Conservation (phyloP, 2,113 vertebrate species). For the Laterallus jamaicensis region DNA sequence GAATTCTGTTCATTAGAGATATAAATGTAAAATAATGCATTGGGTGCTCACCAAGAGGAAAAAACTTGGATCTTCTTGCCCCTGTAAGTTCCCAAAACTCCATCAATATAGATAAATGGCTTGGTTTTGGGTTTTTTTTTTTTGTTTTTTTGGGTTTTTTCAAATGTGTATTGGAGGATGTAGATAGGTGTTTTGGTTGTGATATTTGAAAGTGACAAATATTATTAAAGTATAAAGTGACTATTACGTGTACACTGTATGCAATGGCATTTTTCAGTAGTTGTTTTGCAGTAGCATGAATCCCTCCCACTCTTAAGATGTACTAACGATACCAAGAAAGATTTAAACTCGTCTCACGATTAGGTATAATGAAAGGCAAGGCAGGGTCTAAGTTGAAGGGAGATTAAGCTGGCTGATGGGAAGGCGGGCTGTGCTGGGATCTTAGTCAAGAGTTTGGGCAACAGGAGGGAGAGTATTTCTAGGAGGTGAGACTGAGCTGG, state of each 20-base stretch:
- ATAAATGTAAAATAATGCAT: not conserved
- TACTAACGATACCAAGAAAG: not conserved
- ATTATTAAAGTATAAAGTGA: not conserved
- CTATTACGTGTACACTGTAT: not conserved
- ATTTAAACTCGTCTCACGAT: rapidly evolving
- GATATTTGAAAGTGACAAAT: not conserved
- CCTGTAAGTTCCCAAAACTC: not conserved
- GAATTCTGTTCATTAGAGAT: not conserved
- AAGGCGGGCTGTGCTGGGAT: not conserved
- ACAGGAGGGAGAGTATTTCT: not conserved
- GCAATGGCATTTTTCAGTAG: not conserved
- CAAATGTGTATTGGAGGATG: not conserved
- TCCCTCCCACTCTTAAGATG: not conserved
- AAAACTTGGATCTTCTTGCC: not conserved
- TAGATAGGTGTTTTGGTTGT: not conserved
- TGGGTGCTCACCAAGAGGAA: not conserved
- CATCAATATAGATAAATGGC: not conserved
- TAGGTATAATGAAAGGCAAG: not conserved
- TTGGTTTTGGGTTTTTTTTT: too few relatives aligned
- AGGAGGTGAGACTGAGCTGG: not conserved
- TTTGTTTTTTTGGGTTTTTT: too few relatives aligned
- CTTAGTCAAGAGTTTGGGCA: not conserved
- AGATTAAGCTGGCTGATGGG: not conserved
- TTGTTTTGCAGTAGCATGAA: not conserved
- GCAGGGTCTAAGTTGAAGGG: not conserved